Percentiles rank a stretch among this genome's conserved stretches.
phyloP scores from a whole-genome alignment of 2,888 invertebrate genomes.

The Chloroclystis v-ata region DNA sequence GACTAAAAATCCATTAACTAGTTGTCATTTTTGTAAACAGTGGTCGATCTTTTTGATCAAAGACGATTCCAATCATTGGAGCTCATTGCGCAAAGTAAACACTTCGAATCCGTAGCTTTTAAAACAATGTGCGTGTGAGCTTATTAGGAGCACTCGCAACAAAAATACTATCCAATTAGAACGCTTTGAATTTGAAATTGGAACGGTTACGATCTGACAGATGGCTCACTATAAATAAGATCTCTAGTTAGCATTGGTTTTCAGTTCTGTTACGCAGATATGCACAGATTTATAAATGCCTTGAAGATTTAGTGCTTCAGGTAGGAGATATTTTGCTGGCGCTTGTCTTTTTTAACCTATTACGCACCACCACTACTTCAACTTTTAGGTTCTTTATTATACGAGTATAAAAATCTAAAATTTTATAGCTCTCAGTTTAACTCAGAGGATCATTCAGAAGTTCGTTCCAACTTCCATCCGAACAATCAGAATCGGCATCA shows the following conservation, averaged over 20 bases:
- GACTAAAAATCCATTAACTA: not conserved
- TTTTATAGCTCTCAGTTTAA: too few relatives aligned
- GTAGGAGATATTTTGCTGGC: not conserved
- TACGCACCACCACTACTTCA: too few relatives aligned
- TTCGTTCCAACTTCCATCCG: too few relatives aligned
- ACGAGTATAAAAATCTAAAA: too few relatives aligned
- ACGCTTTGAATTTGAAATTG: slow-evolving; percentile 70
- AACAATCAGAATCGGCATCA: too few relatives aligned
- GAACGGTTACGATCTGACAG: slow-evolving; percentile 72
- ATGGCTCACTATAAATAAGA: slow-evolving; percentile 73
- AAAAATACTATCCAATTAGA: slow-evolving; percentile 77
- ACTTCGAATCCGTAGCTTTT: slow-evolving; percentile 59
- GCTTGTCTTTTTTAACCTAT: not conserved
- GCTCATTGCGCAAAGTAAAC: slow-evolving; percentile 75
- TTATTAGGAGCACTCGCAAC: slow-evolving; percentile 72
- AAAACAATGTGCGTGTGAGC: slow-evolving; percentile 68
- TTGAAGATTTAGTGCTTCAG: slow-evolving; percentile 46
- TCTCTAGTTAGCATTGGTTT: slow-evolving; percentile 57
- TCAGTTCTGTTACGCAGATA: slow-evolving; percentile 48
- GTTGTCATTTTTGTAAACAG: slow-evolving; percentile 1
- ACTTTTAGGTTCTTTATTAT: too few relatives aligned
- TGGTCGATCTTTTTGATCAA: slow-evolving; percentile 25
- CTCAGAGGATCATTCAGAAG: too few relatives aligned
- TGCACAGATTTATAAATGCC: slow-evolving; percentile 62
- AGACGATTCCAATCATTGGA: slow-evolving; percentile 59